phyloP scores from a whole-genome alignment of 2,797 vertebrate species.

The Myripristis murdjan region DNA sequence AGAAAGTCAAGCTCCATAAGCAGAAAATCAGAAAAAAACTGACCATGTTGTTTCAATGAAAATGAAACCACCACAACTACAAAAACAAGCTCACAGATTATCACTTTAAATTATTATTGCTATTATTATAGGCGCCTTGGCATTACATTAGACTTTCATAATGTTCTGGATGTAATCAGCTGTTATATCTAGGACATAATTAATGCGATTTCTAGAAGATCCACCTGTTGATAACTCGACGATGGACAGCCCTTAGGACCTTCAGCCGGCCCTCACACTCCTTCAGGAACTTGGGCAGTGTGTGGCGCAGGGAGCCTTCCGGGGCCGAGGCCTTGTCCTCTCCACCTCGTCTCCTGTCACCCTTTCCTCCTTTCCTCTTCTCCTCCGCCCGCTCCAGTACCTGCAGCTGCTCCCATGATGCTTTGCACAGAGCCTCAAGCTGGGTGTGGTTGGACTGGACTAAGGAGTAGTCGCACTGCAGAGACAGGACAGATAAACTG shows the following conservation, averaged over 20 bases:
- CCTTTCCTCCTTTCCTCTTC: slow-evolving; percentile 61
- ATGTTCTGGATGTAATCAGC: too few species aligned
- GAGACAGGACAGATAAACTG: background rate
- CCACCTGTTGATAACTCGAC: slow-evolving; percentile 87
- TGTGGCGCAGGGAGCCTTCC: slow-evolving; percentile 57
- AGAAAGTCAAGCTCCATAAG: too few species aligned
- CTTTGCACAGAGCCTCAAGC: slow-evolving; percentile 82
- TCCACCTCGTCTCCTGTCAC: slow-evolving; percentile 46
- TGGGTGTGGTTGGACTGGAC: slow-evolving; percentile 79
- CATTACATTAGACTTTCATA: too few species aligned
- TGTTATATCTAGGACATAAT: too few species aligned
- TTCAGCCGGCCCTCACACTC: slow-evolving; percentile 84
- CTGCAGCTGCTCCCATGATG: slow-evolving; percentile 85
- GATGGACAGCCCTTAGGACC: slow-evolving; percentile 83
- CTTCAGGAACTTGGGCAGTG: slow-evolving; percentile 80
- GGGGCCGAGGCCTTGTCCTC: slow-evolving; percentile 15
- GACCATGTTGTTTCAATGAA: too few species aligned
- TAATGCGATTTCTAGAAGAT: too few species aligned
- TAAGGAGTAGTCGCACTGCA: slow-evolving; percentile 83
- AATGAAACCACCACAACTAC: too few species aligned
- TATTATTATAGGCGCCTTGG: too few species aligned
- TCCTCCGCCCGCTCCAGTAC: slow-evolving; percentile 77
- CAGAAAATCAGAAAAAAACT: too few species aligned
- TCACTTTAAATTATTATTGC: too few species aligned
- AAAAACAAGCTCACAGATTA: too few species aligned